phyloP scores from a whole-genome alignment of 2,797 vertebrate species.

The Sebastes matsubarae region DNA sequence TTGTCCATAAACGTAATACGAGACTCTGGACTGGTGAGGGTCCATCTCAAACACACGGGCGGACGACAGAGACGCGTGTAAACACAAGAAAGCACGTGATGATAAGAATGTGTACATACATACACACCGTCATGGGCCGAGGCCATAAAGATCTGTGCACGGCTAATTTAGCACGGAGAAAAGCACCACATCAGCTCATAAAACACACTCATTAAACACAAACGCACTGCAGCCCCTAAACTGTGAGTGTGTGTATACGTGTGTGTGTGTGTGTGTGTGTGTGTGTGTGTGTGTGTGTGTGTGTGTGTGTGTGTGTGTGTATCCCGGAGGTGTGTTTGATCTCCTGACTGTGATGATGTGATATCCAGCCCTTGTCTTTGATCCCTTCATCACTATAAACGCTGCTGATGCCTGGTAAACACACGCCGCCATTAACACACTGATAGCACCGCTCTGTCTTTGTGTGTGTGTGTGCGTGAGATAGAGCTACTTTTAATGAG shows the following conservation, averaged over 20 bases:
- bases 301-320: slow-evolving; percentile 19
- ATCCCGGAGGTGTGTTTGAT: slow-evolving; percentile 72
- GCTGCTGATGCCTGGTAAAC: slow-evolving; percentile 58
- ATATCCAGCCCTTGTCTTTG: slow-evolving; percentile 70
- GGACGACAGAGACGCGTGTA: neutral
- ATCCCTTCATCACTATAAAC: slow-evolving; percentile 71
- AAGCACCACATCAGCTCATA: slow-evolving; percentile 36
- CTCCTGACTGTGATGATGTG: slow-evolving; percentile 71
- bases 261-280: slow-evolving; percentile 21
- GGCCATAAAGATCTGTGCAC: slow-evolving; percentile 26
- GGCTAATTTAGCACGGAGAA: slow-evolving; percentile 47
- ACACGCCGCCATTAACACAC: slow-evolving; percentile 47
- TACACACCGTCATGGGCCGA: neutral
- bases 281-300: neutral
- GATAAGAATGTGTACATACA: neutral
- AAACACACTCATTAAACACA: slow-evolving; percentile 52
- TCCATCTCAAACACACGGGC: neutral
- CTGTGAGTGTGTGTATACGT: neutral
- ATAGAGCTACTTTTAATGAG: slow-evolving; percentile 38
- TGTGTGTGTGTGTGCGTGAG: neutral
- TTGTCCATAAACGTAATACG: neutral
- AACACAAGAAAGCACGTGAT: neutral
- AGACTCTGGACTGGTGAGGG: neutral
- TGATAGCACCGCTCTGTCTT: slow-evolving; percentile 7
- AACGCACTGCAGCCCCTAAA: neutral